Evolutionary conservation across 23 tunicate genomes (phyloP).

Genomic region (Trididemnum clinides): DNA sequence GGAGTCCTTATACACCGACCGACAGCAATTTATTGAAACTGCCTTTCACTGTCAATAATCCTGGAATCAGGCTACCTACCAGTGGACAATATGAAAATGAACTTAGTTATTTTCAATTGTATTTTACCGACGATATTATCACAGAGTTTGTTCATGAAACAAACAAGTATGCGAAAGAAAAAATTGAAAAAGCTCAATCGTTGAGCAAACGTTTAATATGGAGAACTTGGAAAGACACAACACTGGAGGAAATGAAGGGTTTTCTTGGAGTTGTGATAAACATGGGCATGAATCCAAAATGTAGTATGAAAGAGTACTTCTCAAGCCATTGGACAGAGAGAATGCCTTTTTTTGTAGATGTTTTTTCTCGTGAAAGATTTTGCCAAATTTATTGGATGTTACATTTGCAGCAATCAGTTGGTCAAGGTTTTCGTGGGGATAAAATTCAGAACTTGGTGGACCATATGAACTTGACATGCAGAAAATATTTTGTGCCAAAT

Average conservation of each 20-base stretch:
- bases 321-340: constrained; percentile 25
- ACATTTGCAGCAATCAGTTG: constrained; percentile 24
- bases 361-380: constrained; percentile 30
- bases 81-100: constrained; percentile 42
- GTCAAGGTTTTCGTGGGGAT: constrained; percentile 21
- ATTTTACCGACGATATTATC: constrained; percentile 16
- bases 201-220: too few species aligned
- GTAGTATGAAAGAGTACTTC: constrained; percentile 25
- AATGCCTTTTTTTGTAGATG: constrained; percentile 43
- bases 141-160: constrained; percentile 23
- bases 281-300: constrained; percentile 26
- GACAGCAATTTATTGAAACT: constrained; percentile 22
- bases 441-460: constrained; percentile 29
- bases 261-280: constrained; percentile 28
- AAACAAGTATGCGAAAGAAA: too few species aligned
- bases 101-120: constrained; percentile 41
- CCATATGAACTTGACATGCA: constrained; percentile 19
- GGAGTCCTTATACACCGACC: constrained; percentile 22
- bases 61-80: constrained; percentile 41
- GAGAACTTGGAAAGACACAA: constrained; percentile 39
- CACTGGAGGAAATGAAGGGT: constrained; percentile 34
- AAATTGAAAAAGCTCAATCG: too few species aligned
- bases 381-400: constrained; percentile 31
- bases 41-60: constrained; percentile 38
- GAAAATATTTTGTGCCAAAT: constrained; percentile 37